Base-by-base conservation (phyloP, 1,140 invertebrate genomes). In the Eumaeus atala region DNA sequence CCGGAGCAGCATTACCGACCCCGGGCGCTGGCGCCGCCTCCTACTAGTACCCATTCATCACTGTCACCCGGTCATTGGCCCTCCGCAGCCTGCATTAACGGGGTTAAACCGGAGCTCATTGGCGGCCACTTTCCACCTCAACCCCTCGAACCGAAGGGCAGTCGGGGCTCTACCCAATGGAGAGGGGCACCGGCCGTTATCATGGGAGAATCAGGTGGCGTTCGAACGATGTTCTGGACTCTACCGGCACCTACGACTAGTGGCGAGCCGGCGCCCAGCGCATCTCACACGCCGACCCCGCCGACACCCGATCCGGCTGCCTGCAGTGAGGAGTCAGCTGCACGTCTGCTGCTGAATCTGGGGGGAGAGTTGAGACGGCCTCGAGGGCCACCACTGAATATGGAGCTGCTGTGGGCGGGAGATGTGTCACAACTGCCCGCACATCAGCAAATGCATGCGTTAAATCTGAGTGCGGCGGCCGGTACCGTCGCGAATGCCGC, bases 211-310 rank as follows among this genome's bases (percentile, higher is more conserved):
- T 94, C 94, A 4, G 95, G 95, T 35, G 95, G 95, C 10, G 95
- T 96, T 0, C 89, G 95, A 49, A 96, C 95, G 36, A 96, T 96
- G 95, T 93, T 96, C 57, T 97, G 95, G 95, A 94, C 93, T 21
- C 89, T 92, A 64, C 91, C 92, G 9, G 84, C 90, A 0, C 81
- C 91, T 35, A 87, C 90, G 1, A 79, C 89, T 11, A 71, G 71
- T 35, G 75, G 75, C 38, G 82, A 84, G 74, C 87, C 66, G 68
- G 85, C 88, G 64, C 88, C 73, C 61, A 81, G 77, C 71, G 62
- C 88, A 61, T 74, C 89, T 17, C 73, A 88, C 48, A 87, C 86
- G 54, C 73, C 88, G 65, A 86, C 72, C 82, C 89, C 76, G 74
- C 88, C 81, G 70, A 88, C 73, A 67, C 90, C 76, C 64, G 62